Conservation (phyloP, 2,797 vertebrate genomes). For the Crenuchus spilurus region DNA sequence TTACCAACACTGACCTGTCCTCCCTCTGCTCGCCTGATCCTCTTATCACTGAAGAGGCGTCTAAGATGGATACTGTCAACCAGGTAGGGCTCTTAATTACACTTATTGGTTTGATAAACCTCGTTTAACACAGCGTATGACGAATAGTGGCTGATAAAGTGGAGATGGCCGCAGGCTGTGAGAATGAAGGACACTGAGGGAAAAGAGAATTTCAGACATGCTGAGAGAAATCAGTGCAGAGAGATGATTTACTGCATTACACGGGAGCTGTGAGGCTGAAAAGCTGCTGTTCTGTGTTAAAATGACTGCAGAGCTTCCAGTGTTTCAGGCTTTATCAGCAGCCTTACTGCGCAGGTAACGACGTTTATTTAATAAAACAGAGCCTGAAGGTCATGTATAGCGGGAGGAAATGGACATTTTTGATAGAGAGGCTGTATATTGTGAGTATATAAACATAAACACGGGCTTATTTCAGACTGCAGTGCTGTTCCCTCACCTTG, state of each 20-base stretch:
- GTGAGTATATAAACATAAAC: too few species aligned
- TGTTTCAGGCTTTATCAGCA: neutral
- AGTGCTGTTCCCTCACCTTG: neutral
- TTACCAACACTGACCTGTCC: slow-evolving; percentile 45
- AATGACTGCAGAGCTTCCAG: slow-evolving; percentile 7
- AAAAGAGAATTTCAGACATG: too few species aligned
- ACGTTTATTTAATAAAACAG: neutral
- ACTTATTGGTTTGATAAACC: slow-evolving; percentile 8
- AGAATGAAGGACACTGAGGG: neutral
- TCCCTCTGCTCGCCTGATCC: slow-evolving; percentile 62
- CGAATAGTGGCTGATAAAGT: neutral
- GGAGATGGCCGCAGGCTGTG: neutral
- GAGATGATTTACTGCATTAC: too few species aligned
- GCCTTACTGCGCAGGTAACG: neutral
- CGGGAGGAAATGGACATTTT: neutral
- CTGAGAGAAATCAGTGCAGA: too few species aligned
- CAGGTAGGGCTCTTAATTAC: slow-evolving; percentile 58
- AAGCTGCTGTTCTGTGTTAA: slow-evolving; percentile 25
- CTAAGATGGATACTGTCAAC: slow-evolving; percentile 70
- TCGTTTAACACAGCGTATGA: neutral
- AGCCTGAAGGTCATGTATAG: neutral
- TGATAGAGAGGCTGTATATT: too few species aligned
- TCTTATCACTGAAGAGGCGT: slow-evolving; percentile 65
- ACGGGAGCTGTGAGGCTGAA: too few species aligned
- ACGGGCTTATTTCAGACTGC: neutral